These are phyloP conservation scores for Orthosia gothica DNA, from an alignment of 2,888 invertebrate genomes.

Conservation along the genomic window DNA sequence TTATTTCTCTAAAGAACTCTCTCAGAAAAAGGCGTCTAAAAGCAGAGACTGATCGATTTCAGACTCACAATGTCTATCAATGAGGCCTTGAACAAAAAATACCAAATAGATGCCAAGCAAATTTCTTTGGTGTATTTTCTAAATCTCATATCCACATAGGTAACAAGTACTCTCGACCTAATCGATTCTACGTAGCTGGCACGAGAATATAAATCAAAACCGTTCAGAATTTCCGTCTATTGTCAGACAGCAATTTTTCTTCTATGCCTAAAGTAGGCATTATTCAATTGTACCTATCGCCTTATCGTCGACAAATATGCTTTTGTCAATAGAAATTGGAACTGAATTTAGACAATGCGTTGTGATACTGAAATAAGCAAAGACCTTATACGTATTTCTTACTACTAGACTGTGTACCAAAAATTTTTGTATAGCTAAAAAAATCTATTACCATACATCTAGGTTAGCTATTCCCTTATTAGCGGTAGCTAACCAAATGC, in stretches of 20 bases:
- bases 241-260: constrained; percentile 38
- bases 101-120: constrained; percentile 16
- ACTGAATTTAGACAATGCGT: constrained; percentile 50
- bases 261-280: constrained; percentile 22
- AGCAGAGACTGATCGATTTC: constrained; percentile 12
- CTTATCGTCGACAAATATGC: constrained; percentile 49
- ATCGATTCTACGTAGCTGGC: no score
- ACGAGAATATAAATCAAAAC: no score
- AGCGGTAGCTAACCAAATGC: no score
- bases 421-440: no score
- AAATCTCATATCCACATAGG: constrained; percentile 9
- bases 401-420: no score
- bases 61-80: neutral
- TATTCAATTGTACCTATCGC: constrained; percentile 46
- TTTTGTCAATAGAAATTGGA: constrained; percentile 58
- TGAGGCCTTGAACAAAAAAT: constrained; percentile 20
- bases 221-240: constrained; percentile 8
- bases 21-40: constrained; percentile 6
- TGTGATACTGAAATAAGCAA: constrained; percentile 53
- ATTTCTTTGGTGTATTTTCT: constrained; percentile 37
- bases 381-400: no score
- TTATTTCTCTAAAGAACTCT: neutral
- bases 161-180: no score
- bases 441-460: no score
- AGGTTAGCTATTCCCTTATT: no score